A percentile compares a stretch with the other conserved stretches of the same genome.
Evolutionary conservation across 2,797 vertebrate species (phyloP).

Genomic region (Protonibea diacanthus): DNA sequence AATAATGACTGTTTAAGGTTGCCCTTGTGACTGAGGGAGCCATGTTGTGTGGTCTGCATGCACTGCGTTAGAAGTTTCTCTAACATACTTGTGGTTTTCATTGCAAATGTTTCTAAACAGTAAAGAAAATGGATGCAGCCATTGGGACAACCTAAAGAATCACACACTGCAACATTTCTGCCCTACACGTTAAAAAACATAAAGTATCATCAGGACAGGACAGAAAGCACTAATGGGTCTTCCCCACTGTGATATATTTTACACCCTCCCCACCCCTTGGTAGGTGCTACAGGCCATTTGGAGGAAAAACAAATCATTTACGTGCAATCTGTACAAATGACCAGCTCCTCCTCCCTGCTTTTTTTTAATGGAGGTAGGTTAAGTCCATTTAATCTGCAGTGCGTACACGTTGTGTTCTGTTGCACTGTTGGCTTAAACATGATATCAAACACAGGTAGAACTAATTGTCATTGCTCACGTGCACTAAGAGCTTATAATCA

Average conservation of each 20-base stretch:
- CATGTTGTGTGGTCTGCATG: neutral
- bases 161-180: neutral
- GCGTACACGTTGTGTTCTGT: neutral
- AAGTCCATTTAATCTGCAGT: neutral
- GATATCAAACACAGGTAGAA: neutral
- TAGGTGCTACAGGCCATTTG: slow-evolving; percentile 5
- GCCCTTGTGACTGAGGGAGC: slow-evolving; percentile 8
- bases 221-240: slow-evolving; percentile 1
- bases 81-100: neutral
- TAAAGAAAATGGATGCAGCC: neutral
- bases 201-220: neutral
- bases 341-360: neutral
- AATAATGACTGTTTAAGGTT: slow-evolving; percentile 13
- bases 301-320: slow-evolving; percentile 23
- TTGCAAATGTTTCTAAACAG: neutral
- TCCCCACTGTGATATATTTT: slow-evolving; percentile 10
- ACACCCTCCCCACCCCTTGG: neutral
- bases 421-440: neutral
- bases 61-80: neutral
- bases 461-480: neutral
- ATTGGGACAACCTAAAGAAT: neutral
- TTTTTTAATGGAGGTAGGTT: neutral
- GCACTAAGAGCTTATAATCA: neutral
- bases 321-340: slow-evolving; percentile 2
- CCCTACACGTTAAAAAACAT: neutral